Percentiles rank a stretch among this genome's conserved stretches.
phyloP scores from a whole-genome alignment of 2,797 vertebrate genomes.

The Simalia tracyae region DNA sequence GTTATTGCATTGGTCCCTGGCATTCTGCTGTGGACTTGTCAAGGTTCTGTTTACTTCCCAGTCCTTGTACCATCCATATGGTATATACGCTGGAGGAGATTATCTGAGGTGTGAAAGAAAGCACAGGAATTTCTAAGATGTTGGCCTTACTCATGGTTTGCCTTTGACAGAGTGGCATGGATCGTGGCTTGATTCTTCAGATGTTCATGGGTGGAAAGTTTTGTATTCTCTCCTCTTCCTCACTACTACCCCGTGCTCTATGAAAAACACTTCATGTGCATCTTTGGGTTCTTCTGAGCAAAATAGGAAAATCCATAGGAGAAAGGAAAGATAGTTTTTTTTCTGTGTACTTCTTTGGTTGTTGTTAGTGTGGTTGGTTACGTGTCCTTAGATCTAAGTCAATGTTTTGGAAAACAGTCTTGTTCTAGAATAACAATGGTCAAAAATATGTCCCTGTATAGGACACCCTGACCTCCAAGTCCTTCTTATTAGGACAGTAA shows the following conservation, averaged over 20 bases:
- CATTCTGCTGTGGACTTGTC: not conserved
- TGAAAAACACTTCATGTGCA: too few species aligned
- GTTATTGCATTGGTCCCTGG: not conserved
- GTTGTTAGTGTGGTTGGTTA: not conserved
- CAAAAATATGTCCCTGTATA: not conserved
- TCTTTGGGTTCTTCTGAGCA: not conserved
- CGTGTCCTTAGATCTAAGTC: not conserved
- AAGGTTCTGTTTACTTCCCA: not conserved
- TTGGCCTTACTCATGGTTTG: not conserved
- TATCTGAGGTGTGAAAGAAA: not conserved
- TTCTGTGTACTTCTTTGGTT: not conserved
- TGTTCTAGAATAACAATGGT: not conserved
- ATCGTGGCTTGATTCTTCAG: not conserved
- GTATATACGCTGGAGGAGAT: not conserved
- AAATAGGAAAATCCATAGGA: not conserved
- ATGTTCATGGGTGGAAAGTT: not conserved
- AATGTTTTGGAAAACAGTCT: not conserved
- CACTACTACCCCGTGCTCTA: too few species aligned
- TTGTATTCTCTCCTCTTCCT: not conserved
- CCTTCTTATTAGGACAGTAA: slow-evolving; percentile 4
- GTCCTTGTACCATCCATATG: not conserved
- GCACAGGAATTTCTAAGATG: not conserved
- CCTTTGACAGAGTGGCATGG: not conserved
- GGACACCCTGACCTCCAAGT: not conserved
- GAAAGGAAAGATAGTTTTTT: not conserved